Evolutionary conservation across 2,113 vertebrate species (phyloP).

Genomic region (Psittacara wagleri): DNA sequence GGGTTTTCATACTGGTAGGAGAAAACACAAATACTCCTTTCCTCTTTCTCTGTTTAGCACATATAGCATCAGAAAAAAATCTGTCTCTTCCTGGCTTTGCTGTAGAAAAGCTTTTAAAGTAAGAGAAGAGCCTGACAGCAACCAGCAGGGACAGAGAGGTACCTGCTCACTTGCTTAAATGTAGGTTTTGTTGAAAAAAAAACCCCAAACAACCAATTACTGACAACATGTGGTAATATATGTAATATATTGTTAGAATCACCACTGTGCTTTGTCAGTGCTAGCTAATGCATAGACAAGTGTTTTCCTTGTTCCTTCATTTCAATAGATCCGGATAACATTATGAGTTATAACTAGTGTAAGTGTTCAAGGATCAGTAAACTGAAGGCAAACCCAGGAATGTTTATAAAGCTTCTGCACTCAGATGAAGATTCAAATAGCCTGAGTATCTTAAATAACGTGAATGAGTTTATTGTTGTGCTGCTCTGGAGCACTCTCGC

Average conservation of each 20-base stretch:
- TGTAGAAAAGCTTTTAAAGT: not conserved
- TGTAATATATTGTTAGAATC: not conserved
- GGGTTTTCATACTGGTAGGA: not conserved
- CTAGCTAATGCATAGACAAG: rapidly evolving
- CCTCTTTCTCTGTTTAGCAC: not conserved
- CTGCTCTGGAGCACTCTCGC: not conserved
- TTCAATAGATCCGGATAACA: not conserved
- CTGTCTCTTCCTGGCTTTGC: not conserved
- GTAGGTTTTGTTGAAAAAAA: not conserved
- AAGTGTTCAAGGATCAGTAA: not conserved
- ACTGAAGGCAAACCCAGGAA: not conserved
- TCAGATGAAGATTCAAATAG: not conserved
- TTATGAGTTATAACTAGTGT: not conserved
- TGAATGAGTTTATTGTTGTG: not conserved
- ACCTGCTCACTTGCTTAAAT: not conserved
- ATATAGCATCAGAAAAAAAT: not conserved
- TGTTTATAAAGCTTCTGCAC: not conserved
- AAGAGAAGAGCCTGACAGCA: not conserved
- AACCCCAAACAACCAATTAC: not conserved
- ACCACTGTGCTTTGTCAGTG: not conserved
- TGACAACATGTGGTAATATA: not conserved
- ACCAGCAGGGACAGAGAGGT: not conserved
- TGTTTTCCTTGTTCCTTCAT: not conserved
- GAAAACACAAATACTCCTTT: not conserved
- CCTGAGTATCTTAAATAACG: not conserved